Percentiles rank a stretch among this genome's conserved stretches.
Conservation (phyloP, 2,888 invertebrate species). For the Cyaniris semiargus region DNA sequence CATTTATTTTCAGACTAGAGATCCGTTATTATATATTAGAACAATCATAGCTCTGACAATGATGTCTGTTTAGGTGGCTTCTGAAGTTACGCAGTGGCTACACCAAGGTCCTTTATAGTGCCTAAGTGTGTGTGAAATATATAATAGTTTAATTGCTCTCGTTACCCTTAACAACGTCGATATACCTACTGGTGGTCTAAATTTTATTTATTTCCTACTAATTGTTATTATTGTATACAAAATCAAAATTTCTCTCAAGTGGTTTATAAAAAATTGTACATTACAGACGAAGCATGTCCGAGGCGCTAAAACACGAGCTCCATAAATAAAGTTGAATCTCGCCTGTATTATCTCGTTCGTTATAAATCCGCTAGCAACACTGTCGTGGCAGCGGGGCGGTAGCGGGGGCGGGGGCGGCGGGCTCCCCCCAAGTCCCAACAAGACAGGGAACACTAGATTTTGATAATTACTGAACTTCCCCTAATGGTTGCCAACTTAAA, state of each 20-base stretch:
- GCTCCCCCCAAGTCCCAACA: neutral
- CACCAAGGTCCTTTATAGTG: too few relatives aligned
- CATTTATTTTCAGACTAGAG: too few relatives aligned
- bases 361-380: conserved; percentile 19
- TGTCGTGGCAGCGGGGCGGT: neutral
- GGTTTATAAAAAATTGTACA: neutral
- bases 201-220: too few relatives aligned
- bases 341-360: conserved; percentile 15
- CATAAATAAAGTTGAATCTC: conserved; percentile 16
- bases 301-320: conserved; percentile 4
- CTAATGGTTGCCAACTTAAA: neutral
- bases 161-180: too few relatives aligned
- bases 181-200: too few relatives aligned
- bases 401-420: neutral
- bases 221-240: neutral
- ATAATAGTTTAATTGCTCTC: too few relatives aligned
- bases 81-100: too few relatives aligned
- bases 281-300: neutral
- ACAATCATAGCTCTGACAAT: too few relatives aligned
- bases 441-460: conserved; percentile 14
- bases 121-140: too few relatives aligned
- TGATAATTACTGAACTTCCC: conserved; percentile 19
- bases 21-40: too few relatives aligned
- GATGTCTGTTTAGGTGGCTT: too few relatives aligned
- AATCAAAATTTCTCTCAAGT: neutral